Base-by-base conservation (phyloP, 2,888 invertebrate genomes). In the Polietes domitor region DNA sequence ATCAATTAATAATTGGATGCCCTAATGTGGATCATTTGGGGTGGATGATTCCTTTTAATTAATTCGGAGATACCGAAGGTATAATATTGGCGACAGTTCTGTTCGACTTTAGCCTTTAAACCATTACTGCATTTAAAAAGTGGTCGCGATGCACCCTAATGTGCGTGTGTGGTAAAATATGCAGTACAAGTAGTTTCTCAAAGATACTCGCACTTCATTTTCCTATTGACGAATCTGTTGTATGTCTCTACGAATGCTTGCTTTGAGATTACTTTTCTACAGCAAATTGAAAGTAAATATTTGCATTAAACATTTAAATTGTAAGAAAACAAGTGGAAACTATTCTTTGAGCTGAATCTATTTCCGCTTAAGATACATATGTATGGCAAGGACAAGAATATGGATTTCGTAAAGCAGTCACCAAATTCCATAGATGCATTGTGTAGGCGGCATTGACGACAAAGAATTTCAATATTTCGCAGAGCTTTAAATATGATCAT, bases 201-300 rank as follows among this genome's bases (percentile, higher is more conserved):
- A 65, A 1, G 37, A 17, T 65, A n/a, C 50, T 41, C 28, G 28
- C 10, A 41, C 21, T 21, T 19, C 2, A 65, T 41, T 37, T 41
- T 9, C 26, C 12, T 15, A 41, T 19, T 15, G 37, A 65, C 41
- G 37, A 2, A 19, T 41, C 2, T 28, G 24, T n/a, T 32, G 9
- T 41, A 37, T 12, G 37, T 41, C 10, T 61, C 17, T 65, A 19
- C 12, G 37, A 21, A 15, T 41, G 3, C 32, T 28, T 37, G 17
- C 63, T 65, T 21, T 41, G 65, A 3, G 32, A 53, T 55, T 37
- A 21, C 55, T 77, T 73, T 70, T 71, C 21, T 71, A 26, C 73
- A 80, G 74, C 74, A 83, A 83, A 83, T 83, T 77, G 55, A 83
- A 80, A 63, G 63, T 71, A 83, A 83, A 83, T 80, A 83, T 83